Conservation (phyloP, 2,888 invertebrate species). For the Tillus elongatus region DNA sequence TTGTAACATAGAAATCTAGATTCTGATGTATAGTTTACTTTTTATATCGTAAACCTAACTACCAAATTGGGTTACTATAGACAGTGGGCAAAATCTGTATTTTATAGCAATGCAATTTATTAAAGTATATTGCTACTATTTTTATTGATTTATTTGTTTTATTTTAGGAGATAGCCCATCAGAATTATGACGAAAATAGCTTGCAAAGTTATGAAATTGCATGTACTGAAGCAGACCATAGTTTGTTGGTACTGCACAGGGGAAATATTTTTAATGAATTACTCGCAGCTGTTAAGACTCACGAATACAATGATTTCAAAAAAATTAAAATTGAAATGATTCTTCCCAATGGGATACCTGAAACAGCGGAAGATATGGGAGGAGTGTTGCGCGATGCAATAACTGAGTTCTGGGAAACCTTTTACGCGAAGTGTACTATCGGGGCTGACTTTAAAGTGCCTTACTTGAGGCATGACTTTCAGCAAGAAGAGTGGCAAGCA, state of each 20-base stretch:
- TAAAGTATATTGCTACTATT: too few species aligned
- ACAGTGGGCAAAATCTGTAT: too few species aligned
- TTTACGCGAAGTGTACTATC: constrained; percentile 16
- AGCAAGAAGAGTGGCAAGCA: constrained; percentile 10
- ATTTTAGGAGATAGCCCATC: too few species aligned
- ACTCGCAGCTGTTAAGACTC: constrained; percentile 8
- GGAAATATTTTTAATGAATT: constrained; percentile 13
- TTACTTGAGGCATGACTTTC: constrained; percentile 14
- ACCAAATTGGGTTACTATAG: too few species aligned
- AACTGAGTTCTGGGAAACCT: constrained; percentile 14
- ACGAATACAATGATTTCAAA: background rate
- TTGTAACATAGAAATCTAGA: too few species aligned
- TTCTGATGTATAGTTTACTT: too few species aligned
- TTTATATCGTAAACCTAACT: too few species aligned
- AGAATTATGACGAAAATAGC: too few species aligned
- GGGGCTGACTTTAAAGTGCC: constrained; percentile 15
- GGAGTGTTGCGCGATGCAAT: constrained; percentile 15
- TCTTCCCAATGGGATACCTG: constrained; percentile 8
- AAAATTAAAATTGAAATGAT: constrained; percentile 15
- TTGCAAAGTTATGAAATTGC: too few species aligned
- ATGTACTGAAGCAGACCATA: too few species aligned
- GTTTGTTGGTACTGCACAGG: constrained; percentile 13
- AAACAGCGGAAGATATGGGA: background rate
- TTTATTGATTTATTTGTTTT: too few species aligned
- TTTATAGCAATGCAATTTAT: too few species aligned